Base-by-base conservation (phyloP, 2,888 invertebrate genomes). In the Thelaira solivaga region DNA sequence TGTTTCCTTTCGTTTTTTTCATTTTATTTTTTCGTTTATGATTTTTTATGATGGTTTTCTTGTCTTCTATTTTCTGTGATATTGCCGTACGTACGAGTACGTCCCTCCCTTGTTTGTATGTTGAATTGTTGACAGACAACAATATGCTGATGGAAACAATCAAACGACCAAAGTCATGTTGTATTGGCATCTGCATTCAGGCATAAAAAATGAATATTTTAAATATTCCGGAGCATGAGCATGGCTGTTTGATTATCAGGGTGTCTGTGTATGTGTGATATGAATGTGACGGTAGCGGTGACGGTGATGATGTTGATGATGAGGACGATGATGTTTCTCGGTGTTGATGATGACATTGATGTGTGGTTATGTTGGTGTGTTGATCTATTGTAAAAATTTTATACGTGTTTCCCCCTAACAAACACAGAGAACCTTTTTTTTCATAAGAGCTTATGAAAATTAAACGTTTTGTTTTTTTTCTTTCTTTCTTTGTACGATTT, bases 351-450 rank as follows among this genome's bases (percentile, higher is more conserved):
- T 81, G 81, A 75, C 81, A 82, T 80, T 82, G 80, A 86, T 87
- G 83, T 86, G 86, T 85, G 87, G 87, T 82, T 84, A 81, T 82
- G 83, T 84, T 83, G 80, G 36, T 31, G 83, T 81, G 59, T 49
- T 82, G 81, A 81, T 79, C 78, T 80, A 80, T 80, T 71, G 7
- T 62, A 65, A 41, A 51, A n/a, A n/a, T n/a, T 61, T 72, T 80
- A 61, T 45, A 61, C 49, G 47, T 75, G 64, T 55, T 49, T 69
- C 24, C 65, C 57, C 24, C n/a, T 24, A 36, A 51, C 29, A 4
- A 8, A 13, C 49, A 49, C 49, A 24, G 62, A 36, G n/a, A 29
- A n/a, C n/a, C n/a, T n/a, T n/a, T n/a, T 7, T 49, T 51, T 62
- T 53, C 8, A 34, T 57, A 51, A 43, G 41, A 61, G 36, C 74